These are phyloP conservation scores for Perca flavescens DNA, from an alignment of 2,113 vertebrate species.

Conservation along the genomic window DNA sequence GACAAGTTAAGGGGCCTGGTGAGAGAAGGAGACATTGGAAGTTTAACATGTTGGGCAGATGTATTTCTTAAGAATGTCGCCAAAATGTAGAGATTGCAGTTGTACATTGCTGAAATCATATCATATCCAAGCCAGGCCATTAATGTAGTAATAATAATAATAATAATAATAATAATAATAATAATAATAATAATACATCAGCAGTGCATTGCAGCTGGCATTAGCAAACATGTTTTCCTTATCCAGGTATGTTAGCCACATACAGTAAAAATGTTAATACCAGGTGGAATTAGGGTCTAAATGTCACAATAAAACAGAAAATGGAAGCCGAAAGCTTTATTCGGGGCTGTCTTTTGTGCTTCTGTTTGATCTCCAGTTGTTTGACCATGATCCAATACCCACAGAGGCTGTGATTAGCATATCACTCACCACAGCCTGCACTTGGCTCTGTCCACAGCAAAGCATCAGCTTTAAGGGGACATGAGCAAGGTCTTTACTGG, in stretches of 20 bases:
- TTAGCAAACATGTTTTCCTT: not conserved
- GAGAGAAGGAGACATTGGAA: too few species aligned
- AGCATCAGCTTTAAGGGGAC: constrained; percentile 48
- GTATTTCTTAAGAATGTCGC: too few species aligned
- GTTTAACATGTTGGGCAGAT: too few species aligned
- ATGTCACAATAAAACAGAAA: constrained; percentile 29
- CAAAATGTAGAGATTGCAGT: not conserved
- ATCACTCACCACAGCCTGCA: constrained; percentile 55
- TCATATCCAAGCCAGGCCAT: not conserved
- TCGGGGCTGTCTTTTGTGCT: constrained; percentile 16
- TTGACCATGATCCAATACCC: constrained; percentile 52
- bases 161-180: not conserved
- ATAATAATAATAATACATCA: too few species aligned
- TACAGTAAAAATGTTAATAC: not conserved
- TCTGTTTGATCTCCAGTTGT: constrained; percentile 61
- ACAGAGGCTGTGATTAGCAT: constrained; percentile 62
- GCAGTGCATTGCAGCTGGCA: not conserved
- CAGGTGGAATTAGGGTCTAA: constrained; percentile 1
- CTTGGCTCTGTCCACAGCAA: constrained; percentile 47
- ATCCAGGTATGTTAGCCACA: not conserved
- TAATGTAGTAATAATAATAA: not conserved
- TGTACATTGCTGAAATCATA: not conserved
- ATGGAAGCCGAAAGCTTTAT: constrained; percentile 2
- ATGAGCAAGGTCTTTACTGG: constrained; percentile 47
- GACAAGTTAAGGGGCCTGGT: too few species aligned